Evolutionary conservation across 2,888 invertebrate genomes (phyloP).

Genomic region (Cecidostiba fungosa): DNA sequence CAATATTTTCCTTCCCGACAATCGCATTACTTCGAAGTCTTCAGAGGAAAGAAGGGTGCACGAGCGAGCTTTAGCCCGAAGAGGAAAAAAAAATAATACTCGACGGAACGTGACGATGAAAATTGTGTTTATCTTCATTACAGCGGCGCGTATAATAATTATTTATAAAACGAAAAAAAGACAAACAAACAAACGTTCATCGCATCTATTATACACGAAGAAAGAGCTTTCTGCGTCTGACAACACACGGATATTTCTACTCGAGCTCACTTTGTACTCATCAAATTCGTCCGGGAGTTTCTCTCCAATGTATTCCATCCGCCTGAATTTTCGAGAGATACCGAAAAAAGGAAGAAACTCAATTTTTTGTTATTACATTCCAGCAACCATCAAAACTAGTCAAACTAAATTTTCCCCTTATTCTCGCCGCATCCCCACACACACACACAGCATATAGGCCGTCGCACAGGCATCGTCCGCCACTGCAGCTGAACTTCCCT

Average conservation of each 20-base stretch:
- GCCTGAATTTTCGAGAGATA: too few species aligned
- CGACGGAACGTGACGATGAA: not conserved
- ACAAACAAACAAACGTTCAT: too few species aligned
- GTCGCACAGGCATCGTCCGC: too few species aligned
- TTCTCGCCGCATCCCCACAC: not conserved
- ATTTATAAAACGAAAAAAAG: too few species aligned
- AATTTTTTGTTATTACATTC: not conserved
- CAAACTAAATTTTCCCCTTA: constrained; percentile 10
- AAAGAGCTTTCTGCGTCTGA: too few species aligned
- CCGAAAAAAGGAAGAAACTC: not conserved
- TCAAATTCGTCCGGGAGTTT: too few species aligned
- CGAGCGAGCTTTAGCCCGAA: not conserved
- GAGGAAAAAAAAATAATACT: not conserved
- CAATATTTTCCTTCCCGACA: constrained; percentile 4
- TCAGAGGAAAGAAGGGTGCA: not conserved
- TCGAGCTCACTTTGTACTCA: too few species aligned
- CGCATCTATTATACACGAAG: too few species aligned
- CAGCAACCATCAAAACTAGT: not conserved
- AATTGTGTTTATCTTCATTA: not conserved
- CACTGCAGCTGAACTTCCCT: constrained; percentile 13
- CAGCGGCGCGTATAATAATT: not conserved
- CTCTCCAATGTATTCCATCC: too few species aligned
- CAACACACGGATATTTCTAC: too few species aligned
- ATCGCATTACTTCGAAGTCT: constrained; percentile 8
- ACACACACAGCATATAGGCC: not conserved